Evolutionary conservation across 64 coral and sea anemone species (phyloP), one percentile per base, ranked within the genome.

Genomic region (Platygyra sinensis): DNA sequence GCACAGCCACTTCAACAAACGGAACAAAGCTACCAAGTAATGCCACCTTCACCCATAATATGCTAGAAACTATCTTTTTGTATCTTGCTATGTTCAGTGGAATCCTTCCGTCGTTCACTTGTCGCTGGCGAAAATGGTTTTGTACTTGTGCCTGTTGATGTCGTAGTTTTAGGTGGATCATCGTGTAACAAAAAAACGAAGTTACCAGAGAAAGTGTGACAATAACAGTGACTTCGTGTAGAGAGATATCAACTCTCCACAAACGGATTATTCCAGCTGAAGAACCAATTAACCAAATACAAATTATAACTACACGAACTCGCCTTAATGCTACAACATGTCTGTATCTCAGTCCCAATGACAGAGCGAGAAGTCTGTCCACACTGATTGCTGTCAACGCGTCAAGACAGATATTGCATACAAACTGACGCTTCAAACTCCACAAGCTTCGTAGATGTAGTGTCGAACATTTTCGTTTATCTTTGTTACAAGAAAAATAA

Each of bases 281-380:
- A 22, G 5, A 60, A 8, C 13, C 60, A 18, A 82, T 64, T 10
- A 29, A 31, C 59, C 18, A 38, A 22, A 82, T 10, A 60, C 79
- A 63, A 63, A 64, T 24, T 24, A 82, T 60, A 0, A 10, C 19
- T 20, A 39, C 9, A 10, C 31, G 31, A 33, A 30, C 33, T 65
- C 79, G 79, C 54, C 31, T 19, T 10, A 82, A 5, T 36, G 79
- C 65, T 38, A 65, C 79, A 65, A 82, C 17, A 8, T 62, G 59
- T 82, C 31, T 63, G 60, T 82, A 82, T 64, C 54, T 82, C 28
- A 67, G 57, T 38, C 60, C 54, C 30, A 65, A 29, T 60, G 42
- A 64, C 30, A 82, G 31, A 1, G 79, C 60, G 19, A 82, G 30
- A 82, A 82, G 79, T 65, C 79, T 65, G 30, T 82, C 60, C 79